Evolutionary conservation across 2,113 vertebrate species (phyloP), one percentile per base, ranked within the genome.

Genomic region (Melanerpes formicivorus): DNA sequence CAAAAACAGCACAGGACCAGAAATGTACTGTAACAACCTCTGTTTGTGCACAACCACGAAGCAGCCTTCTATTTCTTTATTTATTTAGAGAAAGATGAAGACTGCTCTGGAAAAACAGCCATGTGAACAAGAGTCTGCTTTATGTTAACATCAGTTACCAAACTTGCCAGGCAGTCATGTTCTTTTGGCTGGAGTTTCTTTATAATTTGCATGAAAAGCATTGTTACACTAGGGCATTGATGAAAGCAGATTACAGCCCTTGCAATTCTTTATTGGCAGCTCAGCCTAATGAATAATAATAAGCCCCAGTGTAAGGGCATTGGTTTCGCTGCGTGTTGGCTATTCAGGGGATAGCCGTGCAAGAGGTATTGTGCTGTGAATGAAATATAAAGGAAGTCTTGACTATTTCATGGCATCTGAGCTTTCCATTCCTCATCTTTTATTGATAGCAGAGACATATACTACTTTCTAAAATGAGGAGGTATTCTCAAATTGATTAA

Each of bases 201-300:
- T 92, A 50, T 60, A 80, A 54, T 54, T 56, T 71, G 56, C 52
- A 77, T 56, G 34, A 93, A 94, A 94, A 93, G 16, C 59, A 76
- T 5, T 88, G 50, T 79, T 93, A 94, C 71, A 94, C 40, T 82
- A 82, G 9, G 76, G 60, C 54, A 76, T 9, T 71, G 87, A 90
- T 77, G 60, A 87, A 95, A 93, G 52, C 46, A 93, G 78, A 92
- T 91, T 80, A 92, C 42, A 83, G 17, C 11, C 60, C 42, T 48
- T 63, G 66, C 11, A 84, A 92, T 44, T 84, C 74, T 32, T 90
- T 59, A 90, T 22, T 60, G 27, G 55, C 59, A 89, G 82, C 59
- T 84, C 58, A 87, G 64, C 26, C 75, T 80, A 60, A 93, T 52
- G 40, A 90, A 81, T 52, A 95, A 69, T 16, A 90, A 54, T 48